Base-by-base conservation (phyloP, 2,113 vertebrate species). In the Pogona vitticeps region DNA sequence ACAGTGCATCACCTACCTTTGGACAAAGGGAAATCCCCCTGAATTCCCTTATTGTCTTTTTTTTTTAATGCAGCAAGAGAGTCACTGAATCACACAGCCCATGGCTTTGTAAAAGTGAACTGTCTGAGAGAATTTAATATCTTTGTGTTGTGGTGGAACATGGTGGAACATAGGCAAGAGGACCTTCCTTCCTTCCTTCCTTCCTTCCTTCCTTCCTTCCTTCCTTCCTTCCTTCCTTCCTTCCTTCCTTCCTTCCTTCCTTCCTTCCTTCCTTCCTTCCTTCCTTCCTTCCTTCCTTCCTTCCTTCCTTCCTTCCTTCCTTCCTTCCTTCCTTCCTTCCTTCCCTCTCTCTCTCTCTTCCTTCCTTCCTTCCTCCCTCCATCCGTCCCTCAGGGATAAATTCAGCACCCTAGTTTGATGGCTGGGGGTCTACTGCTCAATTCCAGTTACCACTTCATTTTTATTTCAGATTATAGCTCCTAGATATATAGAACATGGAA, bases 361-460 rank as follows among this genome's bases (percentile, higher is more conserved):
- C 10, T 82, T 52, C 15, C 56, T 42, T 38, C 31, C 7, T 36
- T 28, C 76, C n/a, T n/a, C n/a, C n/a, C n/a, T n/a, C n/a, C n/a
- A n/a, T n/a, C n/a, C n/a, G n/a, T n/a, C n/a, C n/a, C 58, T 83
- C 42, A 84, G 72, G 46, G 59, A 89, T 71, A 81, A 33, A 52
- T 36, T 40, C 7, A 15, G 3, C n/a, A n/a, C 78, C 78, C 76
- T 58, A 58, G 79, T 93, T 88, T 88, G 84, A 58, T 67, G 17
- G 14, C 33, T 56, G 88, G 70, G 83, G 82, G 84, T 81, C 80
- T 87, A 40, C 80, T n/a, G n/a, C 88, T 89, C 86, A n/a, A 84
- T 73, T 83, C 67, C 46, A 82, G 73, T 23, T 31, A 71, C 10
- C 18, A 33, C 28, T n/a, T 63, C 36, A 18, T 81, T 82, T 65